phyloP scores from a whole-genome alignment of 2,888 invertebrate species.

The Drosophila leonis region DNA sequence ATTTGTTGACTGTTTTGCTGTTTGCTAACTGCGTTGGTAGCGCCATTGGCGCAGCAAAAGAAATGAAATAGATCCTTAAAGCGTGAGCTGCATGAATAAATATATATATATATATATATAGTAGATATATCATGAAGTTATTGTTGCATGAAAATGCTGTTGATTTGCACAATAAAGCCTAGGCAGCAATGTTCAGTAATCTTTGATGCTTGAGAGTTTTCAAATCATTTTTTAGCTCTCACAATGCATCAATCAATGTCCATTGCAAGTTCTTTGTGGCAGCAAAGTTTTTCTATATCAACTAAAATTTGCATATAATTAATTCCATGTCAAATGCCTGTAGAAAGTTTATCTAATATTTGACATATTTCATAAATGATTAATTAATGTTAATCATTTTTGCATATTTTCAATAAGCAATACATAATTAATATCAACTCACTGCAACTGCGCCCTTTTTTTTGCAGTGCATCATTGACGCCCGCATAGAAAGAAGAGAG shows the following conservation, averaged over 20 bases:
- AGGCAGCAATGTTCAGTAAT: not conserved
- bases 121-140: slow-evolving; percentile 17
- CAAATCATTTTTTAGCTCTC: not conserved
- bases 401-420: slow-evolving; percentile 39
- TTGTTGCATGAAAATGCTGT: slow-evolving; percentile 32
- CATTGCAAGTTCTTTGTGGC: not conserved
- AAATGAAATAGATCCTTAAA: slow-evolving; percentile 28
- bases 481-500: slow-evolving; percentile 59
- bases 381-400: slow-evolving; percentile 64
- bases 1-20: slow-evolving; percentile 54
- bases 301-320: not conserved
- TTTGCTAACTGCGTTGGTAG: slow-evolving; percentile 41
- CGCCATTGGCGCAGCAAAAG: slow-evolving; percentile 28
- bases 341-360: not conserved
- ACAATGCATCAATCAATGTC: slow-evolving; percentile 42
- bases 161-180: slow-evolving; percentile 32
- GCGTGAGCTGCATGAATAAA: slow-evolving; percentile 54
- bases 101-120: not conserved
- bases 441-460: slow-evolving; percentile 1
- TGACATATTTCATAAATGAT: slow-evolving; percentile 40
- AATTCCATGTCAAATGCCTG: slow-evolving; percentile 1
- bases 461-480: slow-evolving; percentile 22
- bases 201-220: not conserved
- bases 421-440: slow-evolving; percentile 41
- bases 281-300: not conserved